These are phyloP conservation scores for Apantesis nais DNA, from an alignment of 2,888 invertebrate species.

Conservation along the genomic window DNA sequence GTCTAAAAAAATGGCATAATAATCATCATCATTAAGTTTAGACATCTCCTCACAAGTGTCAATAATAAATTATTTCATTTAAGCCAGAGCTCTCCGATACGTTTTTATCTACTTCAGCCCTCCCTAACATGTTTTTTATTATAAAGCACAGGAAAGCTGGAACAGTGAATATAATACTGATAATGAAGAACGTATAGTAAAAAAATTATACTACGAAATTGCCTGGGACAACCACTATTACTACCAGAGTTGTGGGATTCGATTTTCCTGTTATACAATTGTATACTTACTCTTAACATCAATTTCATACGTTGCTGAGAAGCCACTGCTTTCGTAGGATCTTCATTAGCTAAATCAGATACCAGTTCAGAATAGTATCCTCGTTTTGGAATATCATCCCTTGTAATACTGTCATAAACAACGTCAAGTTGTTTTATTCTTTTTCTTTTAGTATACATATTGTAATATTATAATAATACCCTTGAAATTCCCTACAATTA, in stretches of 20 bases:
- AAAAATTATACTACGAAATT: too few relatives aligned
- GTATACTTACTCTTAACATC: constrained; percentile 64
- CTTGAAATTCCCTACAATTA: background rate
- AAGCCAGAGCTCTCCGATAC: too few relatives aligned
- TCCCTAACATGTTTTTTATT: too few relatives aligned
- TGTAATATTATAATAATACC: background rate
- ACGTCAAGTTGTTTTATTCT: constrained; percentile 72
- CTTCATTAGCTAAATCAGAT: constrained; percentile 78
- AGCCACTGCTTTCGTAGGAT: constrained; percentile 64
- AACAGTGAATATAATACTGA: too few relatives aligned
- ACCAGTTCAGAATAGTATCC: constrained; percentile 88
- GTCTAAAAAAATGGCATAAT: too few relatives aligned
- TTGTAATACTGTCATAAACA: constrained; percentile 68
- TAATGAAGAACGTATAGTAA: too few relatives aligned
- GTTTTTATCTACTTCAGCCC: too few relatives aligned
- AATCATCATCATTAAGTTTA: too few relatives aligned
- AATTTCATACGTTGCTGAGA: constrained; percentile 77
- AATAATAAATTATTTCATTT: too few relatives aligned
- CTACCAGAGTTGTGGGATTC: background rate
- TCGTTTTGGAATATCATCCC: constrained; percentile 73
- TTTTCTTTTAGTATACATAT: constrained; percentile 73
- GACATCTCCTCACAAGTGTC: too few relatives aligned
- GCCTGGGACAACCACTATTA: too few relatives aligned
- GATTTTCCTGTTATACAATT: background rate
- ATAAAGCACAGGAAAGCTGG: too few relatives aligned